Evolutionary conservation across 2,888 invertebrate species (phyloP).

Genomic region (Ischnus inquisitorius): DNA sequence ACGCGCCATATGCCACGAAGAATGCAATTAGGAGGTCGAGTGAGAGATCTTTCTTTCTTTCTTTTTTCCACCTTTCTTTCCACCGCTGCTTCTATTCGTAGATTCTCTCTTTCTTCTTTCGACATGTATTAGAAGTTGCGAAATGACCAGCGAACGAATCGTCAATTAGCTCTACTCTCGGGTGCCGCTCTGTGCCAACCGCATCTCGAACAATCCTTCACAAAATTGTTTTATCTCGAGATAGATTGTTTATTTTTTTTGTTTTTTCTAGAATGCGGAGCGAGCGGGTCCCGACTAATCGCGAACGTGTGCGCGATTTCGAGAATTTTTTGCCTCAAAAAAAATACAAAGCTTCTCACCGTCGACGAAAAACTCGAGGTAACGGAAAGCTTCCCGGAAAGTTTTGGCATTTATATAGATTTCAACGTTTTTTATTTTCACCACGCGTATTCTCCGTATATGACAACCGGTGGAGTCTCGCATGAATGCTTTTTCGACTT

Average conservation of each 20-base stretch:
- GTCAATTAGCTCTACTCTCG: background rate
- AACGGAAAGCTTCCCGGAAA: too few relatives aligned
- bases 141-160: slow-evolving; percentile 5
- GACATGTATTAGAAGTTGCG: background rate
- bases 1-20: slow-evolving; percentile 55
- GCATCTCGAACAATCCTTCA: background rate
- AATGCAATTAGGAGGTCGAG: slow-evolving; percentile 65
- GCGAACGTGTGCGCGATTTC: too few relatives aligned
- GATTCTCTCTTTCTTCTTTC: slow-evolving; percentile 14
- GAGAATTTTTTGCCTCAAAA: too few relatives aligned
- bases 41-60: slow-evolving; percentile 57
- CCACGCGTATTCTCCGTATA: too few relatives aligned
- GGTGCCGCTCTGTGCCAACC: background rate
- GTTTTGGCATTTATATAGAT: too few relatives aligned
- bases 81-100: slow-evolving; percentile 39
- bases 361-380: too few relatives aligned
- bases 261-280: too few relatives aligned
- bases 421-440: too few relatives aligned
- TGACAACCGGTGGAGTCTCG: background rate
- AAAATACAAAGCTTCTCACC: too few relatives aligned
- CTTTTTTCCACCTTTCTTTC: background rate
- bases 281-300: too few relatives aligned
- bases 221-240: background rate
- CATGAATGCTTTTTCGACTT: background rate
- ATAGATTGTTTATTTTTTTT: too few relatives aligned